phyloP scores from a whole-genome alignment of 2,888 invertebrate species.

The Morinoia aosen region DNA sequence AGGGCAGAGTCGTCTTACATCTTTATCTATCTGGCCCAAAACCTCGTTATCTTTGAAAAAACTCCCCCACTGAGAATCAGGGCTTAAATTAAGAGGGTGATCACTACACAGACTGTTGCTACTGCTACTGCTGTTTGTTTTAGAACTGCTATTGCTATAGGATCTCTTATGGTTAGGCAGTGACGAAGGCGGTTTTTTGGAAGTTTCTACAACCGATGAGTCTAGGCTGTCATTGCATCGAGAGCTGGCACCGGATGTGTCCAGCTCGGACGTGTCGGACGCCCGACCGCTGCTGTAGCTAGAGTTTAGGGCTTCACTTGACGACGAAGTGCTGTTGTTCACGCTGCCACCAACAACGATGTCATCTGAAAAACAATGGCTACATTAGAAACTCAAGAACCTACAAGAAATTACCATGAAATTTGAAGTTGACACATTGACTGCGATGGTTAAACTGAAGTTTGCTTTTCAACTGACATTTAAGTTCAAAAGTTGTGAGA shows the following conservation, averaged over 20 bases:
- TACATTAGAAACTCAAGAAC: neutral
- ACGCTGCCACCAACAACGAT: slow-evolving; percentile 8
- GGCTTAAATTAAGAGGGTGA: slow-evolving; percentile 95
- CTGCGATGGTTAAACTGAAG: no score
- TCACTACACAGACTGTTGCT: slow-evolving; percentile 74
- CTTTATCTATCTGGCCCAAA: slow-evolving; percentile 96
- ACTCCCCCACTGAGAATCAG: slow-evolving; percentile 94
- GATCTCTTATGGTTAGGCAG: neutral
- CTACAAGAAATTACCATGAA: neutral
- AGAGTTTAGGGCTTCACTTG: slow-evolving; percentile 17
- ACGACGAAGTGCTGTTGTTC: slow-evolving; percentile 23
- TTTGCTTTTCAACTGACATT: no score
- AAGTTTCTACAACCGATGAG: neutral
- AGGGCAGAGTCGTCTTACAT: slow-evolving; percentile 81
- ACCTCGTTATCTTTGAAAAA: slow-evolving; percentile 99
- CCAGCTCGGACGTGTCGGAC: neutral
- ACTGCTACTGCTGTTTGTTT: slow-evolving; percentile 54
- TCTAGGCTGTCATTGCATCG: neutral
- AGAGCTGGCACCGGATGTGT: neutral
- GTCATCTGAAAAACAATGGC: slow-evolving; percentile 16
- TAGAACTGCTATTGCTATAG: slow-evolving; percentile 67
- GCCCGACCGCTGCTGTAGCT: neutral
- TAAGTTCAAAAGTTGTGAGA: no score
- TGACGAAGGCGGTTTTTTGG: slow-evolving; percentile 5
- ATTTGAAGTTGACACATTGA: no score